phyloP scores from a whole-genome alignment of 2,797 vertebrate species.

The Pangasius macronema region DNA sequence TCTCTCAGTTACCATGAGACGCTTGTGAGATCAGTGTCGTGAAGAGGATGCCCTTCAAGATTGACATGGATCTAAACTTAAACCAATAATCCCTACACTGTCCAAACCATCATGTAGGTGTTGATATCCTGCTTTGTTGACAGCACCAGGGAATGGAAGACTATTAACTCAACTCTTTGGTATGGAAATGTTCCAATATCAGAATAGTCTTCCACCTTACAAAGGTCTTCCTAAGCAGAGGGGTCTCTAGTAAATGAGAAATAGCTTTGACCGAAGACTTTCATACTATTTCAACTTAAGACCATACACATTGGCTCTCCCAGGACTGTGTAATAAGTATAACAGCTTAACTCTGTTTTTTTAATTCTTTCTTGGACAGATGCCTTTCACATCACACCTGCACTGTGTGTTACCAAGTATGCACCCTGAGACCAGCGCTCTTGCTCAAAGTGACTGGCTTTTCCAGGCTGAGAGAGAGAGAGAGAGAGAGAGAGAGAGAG shows the following conservation, averaged over 20 bases:
- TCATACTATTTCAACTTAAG: conserved; percentile 14
- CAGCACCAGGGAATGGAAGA: conserved; percentile 25
- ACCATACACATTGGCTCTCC: conserved; percentile 34
- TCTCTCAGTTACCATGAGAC: conserved; percentile 63
- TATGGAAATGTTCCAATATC: conserved; percentile 34
- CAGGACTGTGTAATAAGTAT: conserved; percentile 31
- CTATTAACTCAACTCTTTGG: conserved; percentile 9
- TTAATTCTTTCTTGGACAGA: conserved; percentile 28
- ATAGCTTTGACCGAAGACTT: background rate
- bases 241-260: conserved; percentile 11
- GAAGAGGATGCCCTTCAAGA: conserved; percentile 39
- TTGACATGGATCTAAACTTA: conserved; percentile 39
- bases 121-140: conserved; percentile 21
- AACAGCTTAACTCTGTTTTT: conserved; percentile 37
- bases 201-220: background rate
- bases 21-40: conserved; percentile 44
- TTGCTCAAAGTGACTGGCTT: conserved; percentile 37
- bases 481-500: conserved; percentile 30
- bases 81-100: conserved; percentile 41
- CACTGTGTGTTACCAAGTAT: conserved; percentile 43
- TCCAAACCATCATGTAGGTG: conserved; percentile 30
- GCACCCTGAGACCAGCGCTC: conserved; percentile 36
- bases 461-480: conserved; percentile 32
- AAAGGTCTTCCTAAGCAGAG: background rate
- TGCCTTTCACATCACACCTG: conserved; percentile 41